Conservation (phyloP, 1,140 invertebrate genomes). For the Eurosta solidaginis region DNA sequence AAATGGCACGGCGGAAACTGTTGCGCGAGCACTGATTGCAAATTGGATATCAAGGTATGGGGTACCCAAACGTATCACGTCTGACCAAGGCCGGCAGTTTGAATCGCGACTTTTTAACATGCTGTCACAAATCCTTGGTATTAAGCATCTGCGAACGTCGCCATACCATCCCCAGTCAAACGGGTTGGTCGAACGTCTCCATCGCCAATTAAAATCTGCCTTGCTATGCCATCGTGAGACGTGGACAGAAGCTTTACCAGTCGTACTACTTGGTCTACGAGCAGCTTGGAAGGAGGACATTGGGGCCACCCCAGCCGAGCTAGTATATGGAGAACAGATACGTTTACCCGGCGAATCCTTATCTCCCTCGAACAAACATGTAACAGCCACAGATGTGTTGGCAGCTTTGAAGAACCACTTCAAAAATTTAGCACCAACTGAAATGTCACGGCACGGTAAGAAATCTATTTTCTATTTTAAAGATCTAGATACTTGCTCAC, state of each 20-base stretch:
- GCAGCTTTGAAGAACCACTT: background rate
- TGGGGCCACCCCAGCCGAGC: slow-evolving; percentile 38
- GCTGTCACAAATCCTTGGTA: slow-evolving; percentile 32
- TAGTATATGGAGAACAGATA: slow-evolving; percentile 42
- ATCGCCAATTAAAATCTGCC: slow-evolving; percentile 47
- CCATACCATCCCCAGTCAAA: slow-evolving; percentile 53
- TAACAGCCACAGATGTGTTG: no score
- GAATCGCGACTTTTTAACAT: slow-evolving; percentile 41
- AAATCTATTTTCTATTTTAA: slow-evolving; percentile 37
- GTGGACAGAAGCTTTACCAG: slow-evolving; percentile 46
- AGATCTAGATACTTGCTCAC: slow-evolving; percentile 37
- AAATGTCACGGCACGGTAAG: slow-evolving; percentile 34
- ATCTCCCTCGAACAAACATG: slow-evolving; percentile 34
- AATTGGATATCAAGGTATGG: slow-evolving; percentile 53
- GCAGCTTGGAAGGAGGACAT: slow-evolving; percentile 46
- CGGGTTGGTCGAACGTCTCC: slow-evolving; percentile 50
- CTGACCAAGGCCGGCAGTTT: slow-evolving; percentile 57
- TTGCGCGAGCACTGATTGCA: slow-evolving; percentile 43
- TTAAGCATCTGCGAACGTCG: slow-evolving; percentile 47
- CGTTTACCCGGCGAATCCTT: slow-evolving; percentile 37
- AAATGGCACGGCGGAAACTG: slow-evolving; percentile 41
- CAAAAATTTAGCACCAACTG: background rate
- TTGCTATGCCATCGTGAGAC: slow-evolving; percentile 36
- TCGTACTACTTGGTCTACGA: slow-evolving; percentile 43
- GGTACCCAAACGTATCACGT: slow-evolving; percentile 50